Conservation (phyloP, 2,113 vertebrate species). For the Melanocharis versteri region DNA sequence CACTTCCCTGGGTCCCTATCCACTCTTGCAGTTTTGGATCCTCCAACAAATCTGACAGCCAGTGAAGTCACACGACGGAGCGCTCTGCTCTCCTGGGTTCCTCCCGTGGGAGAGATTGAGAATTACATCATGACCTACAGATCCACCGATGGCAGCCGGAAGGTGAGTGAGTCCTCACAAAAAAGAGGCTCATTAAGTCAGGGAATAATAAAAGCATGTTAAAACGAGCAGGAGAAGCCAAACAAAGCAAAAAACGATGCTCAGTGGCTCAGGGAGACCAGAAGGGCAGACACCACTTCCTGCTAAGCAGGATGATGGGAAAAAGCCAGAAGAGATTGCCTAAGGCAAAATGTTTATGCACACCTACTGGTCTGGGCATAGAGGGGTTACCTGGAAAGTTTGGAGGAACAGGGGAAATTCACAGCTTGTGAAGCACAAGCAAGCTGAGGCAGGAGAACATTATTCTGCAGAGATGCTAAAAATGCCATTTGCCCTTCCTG, state of each 20-base stretch:
- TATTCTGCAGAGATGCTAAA: background rate
- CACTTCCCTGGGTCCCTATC: background rate
- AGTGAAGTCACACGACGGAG: slow-evolving; percentile 91
- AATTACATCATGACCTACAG: slow-evolving; percentile 96
- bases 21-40: slow-evolving; percentile 83
- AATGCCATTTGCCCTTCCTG: background rate
- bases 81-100: slow-evolving; percentile 91
- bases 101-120: slow-evolving; percentile 87
- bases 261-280: background rate
- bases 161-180: slow-evolving; percentile 77
- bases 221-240: background rate
- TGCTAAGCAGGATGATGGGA: background rate
- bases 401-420: background rate
- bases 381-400: background rate
- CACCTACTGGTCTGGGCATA: background rate
- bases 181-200: background rate
- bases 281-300: background rate
- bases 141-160: slow-evolving; percentile 83
- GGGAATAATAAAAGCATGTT: background rate
- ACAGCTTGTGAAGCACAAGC: background rate
- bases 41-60: slow-evolving; percentile 89
- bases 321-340: background rate
- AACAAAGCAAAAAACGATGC: background rate
- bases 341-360: background rate
- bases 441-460: background rate